Evolutionary conservation across 2,888 invertebrate species (phyloP), one percentile per base, ranked within the genome.

Genomic region (Thereva nobilitata): DNA sequence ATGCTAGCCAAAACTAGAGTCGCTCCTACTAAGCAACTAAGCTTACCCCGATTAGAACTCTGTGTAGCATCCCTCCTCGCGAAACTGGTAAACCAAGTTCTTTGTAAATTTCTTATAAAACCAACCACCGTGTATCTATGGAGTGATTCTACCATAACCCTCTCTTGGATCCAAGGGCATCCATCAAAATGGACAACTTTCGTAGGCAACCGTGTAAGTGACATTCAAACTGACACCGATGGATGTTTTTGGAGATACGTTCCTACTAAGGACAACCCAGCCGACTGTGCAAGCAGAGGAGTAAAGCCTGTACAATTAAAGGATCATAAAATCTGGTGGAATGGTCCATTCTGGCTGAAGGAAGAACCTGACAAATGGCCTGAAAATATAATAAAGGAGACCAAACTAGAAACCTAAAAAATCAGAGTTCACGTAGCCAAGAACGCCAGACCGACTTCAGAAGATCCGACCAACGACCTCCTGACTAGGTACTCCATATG

Each of bases 251-350:
- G 53, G 53, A 23, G 35, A 5, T 35, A 53, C 35, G 35, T 53
- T 35, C 53, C 37, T 34, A 34, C 53, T 53, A 35, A 53, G 12
- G 34, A 53, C 6, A 74, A 73, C 49, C 70, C 71, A 6, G 72
- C 72, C 1, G 72, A 72, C 53, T 44, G 64, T 6, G 67, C 70
- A 38, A 72, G 73, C 4, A 65, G 72, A 34, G 72, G 74, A n/a
- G 45, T 64, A 0, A 9, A 45, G 47, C 70, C 69, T 5, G 37
- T 69, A 5, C 34, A 64, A 52, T 10, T 73, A 2, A 44, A 64
- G 4, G 47, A 45, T 4, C 45, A 49, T 41, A 6, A 42, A 6
- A 64, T 72, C 5, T 73, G 71, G 72, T 72, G 72, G 71, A 66
- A 67, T 9, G 71, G 72, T 12, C 73, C 73, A 3, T 10, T 23